Evolutionary conservation across 2,113 vertebrate genomes (phyloP).

Genomic region (Lasiurus borealis): DNA sequence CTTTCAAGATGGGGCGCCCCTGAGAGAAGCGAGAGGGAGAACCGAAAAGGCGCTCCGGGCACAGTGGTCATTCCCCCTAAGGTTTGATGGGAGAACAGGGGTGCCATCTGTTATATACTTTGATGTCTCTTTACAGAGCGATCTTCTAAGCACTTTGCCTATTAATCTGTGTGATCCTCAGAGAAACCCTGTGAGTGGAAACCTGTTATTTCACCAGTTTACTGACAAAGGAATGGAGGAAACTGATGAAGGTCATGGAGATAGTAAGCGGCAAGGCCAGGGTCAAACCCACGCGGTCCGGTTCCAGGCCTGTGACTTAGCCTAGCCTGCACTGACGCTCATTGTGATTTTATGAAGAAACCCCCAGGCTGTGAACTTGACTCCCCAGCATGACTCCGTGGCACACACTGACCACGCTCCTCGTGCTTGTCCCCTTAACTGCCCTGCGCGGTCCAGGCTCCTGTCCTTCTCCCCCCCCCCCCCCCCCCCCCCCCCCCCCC

Average conservation of each 20-base stretch:
- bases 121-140: not conserved
- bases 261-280: not conserved
- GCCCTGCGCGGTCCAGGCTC: too few species aligned
- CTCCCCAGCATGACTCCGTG: not conserved
- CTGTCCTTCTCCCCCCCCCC: not conserved
- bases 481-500: too few species aligned
- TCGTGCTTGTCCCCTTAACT: not conserved
- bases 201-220: not conserved
- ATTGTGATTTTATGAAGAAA: not conserved
- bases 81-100: not conserved
- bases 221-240: not conserved
- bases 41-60: not conserved
- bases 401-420: rapidly evolving
- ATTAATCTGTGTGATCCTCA: not conserved
- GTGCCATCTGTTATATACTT: not conserved
- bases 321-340: not conserved
- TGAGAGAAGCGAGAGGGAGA: not conserved
- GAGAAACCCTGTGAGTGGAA: not conserved
- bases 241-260: not conserved
- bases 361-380: not conserved
- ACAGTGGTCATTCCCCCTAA: not conserved
- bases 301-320: not conserved
- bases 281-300: not conserved
- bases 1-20: not conserved
- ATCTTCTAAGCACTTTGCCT: not conserved